Evolutionary conservation across 1,140 invertebrate species (phyloP), one percentile per base, ranked within the genome.

Genomic region (Penaeus chinensis): DNA sequence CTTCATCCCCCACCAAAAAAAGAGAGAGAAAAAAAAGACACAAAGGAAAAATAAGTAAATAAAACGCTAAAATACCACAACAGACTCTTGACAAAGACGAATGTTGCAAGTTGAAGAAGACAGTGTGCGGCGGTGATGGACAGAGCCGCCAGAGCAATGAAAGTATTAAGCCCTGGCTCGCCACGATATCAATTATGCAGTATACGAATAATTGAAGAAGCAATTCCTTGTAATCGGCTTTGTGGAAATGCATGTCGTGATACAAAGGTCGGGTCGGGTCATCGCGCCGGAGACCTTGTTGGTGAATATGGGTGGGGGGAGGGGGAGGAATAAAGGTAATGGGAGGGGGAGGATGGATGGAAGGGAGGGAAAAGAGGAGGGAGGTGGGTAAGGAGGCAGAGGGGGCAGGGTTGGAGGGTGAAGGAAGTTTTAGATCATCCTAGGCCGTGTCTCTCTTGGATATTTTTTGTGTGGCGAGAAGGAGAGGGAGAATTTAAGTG

Each of bases 151-250:
- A 7, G 22, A 42, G 80, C 80, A 66, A 66, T 82, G 62, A 82
- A 66, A 82, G 80, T 82, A 82, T 82, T 66, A 66, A 66, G 24
- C 42, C 42, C 37, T 71, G 47, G 24, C 69, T 80, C 79, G 80
- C 85, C 85, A 87, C 85, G 80, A 82, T 87, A 87, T 87, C 85
- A 87, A 87, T 87, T 87, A 87, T 87, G 85, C 85, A 87, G 85
- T 82, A 87, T 77, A 77, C 54, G 66, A 82, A 82, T 87, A 87
- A 87, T 82, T 82, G 85, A 87, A 87, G 79, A 87, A 87, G 85
- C 85, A 82, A 82, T 87, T 87, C 85, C 27, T 82, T 80, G 24
- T 87, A 87, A 87, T 87, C 85, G 85, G 85, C 85, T 87, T 87
- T 87, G 80, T 82, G 79, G 76, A 87, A 82, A 82, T 82, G 79